phyloP scores from a whole-genome alignment of 2,113 vertebrate species.

The Myanophis thanlyinensis region DNA sequence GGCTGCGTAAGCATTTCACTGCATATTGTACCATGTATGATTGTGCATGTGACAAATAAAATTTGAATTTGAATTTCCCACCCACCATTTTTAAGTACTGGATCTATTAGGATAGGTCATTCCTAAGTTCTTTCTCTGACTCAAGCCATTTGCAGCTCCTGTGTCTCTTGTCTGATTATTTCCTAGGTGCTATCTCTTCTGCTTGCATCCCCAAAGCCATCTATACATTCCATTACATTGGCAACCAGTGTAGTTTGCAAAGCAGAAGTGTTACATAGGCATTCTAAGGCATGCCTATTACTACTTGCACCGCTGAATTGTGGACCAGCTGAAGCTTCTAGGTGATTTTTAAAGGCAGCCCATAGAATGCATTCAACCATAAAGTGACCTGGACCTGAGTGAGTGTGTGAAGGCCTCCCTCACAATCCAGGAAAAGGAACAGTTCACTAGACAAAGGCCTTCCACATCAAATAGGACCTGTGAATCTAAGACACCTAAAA shows the following conservation, averaged over 20 bases:
- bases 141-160: neutral
- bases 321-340: neutral
- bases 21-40: no score
- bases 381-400: neutral
- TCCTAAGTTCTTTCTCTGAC: neutral
- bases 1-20: no score
- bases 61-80: no score
- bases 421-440: neutral
- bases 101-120: neutral
- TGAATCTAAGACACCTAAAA: neutral
- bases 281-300: neutral
- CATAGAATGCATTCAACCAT: neutral
- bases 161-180: neutral
- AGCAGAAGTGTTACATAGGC: neutral
- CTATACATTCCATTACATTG: neutral
- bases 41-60: no score
- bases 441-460: neutral
- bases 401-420: neutral
- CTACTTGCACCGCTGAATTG: neutral
- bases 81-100: neutral
- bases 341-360: neutral
- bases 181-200: neutral
- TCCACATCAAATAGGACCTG: neutral
- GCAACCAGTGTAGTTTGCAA: neutral
- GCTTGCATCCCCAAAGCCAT: neutral